A percentile compares a stretch with the other conserved stretches of the same genome.
These are phyloP conservation scores for Melopsittacus undulatus DNA, from an alignment of 2,797 vertebrate genomes.

Conservation along the genomic window DNA sequence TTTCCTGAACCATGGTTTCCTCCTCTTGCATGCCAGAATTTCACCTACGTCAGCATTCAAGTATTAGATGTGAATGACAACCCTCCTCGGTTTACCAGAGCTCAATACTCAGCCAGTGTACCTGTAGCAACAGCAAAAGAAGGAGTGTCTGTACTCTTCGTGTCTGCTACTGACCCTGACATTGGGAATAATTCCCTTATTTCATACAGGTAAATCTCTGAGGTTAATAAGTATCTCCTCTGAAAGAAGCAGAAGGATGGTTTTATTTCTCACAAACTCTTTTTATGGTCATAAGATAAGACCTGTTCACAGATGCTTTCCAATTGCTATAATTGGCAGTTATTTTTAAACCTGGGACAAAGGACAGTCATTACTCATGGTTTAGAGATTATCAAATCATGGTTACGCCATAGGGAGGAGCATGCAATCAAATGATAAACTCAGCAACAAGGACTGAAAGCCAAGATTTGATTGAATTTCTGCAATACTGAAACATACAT, in stretches of 20 bases:
- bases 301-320: background rate
- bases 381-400: background rate
- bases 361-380: background rate
- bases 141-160: constrained; percentile 69
- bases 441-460: background rate
- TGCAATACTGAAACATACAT: background rate
- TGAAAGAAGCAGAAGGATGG: background rate
- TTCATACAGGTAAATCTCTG: constrained; percentile 76
- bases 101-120: constrained; percentile 64
- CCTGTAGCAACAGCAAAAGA: constrained; percentile 67
- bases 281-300: background rate
- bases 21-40: constrained; percentile 67
- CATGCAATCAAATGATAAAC: background rate
- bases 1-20: background rate
- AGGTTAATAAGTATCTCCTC: background rate
- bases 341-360: background rate
- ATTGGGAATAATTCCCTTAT: constrained; percentile 74
- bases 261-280: background rate
- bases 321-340: background rate
- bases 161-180: constrained; percentile 78
- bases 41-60: constrained; percentile 72
- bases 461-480: background rate
- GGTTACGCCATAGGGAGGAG: background rate
- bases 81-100: constrained; percentile 73
- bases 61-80: constrained; percentile 81